Conservation (phyloP, 2,797 vertebrate species). For the Heliangelus exortis region DNA sequence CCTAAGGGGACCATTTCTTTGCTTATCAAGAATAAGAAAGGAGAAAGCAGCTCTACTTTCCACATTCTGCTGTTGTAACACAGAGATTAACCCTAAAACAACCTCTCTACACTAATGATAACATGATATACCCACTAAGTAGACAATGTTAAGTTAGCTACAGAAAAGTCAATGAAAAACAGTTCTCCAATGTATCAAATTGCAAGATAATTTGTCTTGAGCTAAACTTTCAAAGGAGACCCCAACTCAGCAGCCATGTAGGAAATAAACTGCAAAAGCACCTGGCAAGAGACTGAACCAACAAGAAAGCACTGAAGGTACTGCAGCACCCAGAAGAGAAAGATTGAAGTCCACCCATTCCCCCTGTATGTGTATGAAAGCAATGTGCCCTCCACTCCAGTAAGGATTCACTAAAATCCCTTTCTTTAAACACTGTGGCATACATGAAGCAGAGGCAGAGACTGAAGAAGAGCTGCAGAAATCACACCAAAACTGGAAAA, state of each 20-base stretch:
- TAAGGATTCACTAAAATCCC: neutral
- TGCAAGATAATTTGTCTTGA: neutral
- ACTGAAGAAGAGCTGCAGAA: neutral
- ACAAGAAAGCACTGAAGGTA: neutral
- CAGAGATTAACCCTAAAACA: neutral
- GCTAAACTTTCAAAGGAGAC: neutral
- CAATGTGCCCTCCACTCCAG: accelerated
- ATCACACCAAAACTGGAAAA: neutral
- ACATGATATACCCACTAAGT: neutral
- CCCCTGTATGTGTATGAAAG: accelerated
- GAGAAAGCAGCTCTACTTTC: neutral
- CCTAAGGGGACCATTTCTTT: neutral
- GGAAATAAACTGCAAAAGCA: neutral
- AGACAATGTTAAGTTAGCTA: neutral
- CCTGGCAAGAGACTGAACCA: neutral
- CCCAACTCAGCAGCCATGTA: neutral
- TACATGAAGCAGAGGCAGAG: neutral
- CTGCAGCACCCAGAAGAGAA: neutral
- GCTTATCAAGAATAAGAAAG: neutral
- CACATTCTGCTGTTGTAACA: neutral
- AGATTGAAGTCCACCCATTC: neutral
- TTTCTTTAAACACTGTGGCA: neutral
- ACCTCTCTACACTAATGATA: neutral
- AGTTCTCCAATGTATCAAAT: neutral
- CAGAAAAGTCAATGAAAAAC: neutral